Evolutionary conservation across 2,888 invertebrate genomes (phyloP).

Genomic region (Cheilosia grossa): DNA sequence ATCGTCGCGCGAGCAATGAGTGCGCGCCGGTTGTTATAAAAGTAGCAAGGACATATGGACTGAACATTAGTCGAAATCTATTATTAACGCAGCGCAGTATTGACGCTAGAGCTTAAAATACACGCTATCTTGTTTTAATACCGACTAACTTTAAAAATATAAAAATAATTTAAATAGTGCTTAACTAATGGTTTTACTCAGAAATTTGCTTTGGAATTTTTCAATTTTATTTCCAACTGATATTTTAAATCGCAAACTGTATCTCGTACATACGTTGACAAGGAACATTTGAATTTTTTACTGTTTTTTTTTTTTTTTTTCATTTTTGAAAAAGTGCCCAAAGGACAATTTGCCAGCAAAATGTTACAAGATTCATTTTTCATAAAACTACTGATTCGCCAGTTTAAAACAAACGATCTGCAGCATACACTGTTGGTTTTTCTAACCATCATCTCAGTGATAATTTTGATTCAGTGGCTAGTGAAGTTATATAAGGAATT

Average conservation of each 20-base stretch:
- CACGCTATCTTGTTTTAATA: slow-evolving; percentile 39
- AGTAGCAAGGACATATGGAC: slow-evolving; percentile 84
- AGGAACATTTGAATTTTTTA: neutral
- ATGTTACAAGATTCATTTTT: slow-evolving; percentile 81
- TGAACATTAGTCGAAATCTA: slow-evolving; percentile 83
- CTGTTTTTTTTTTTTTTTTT: too few relatives aligned
- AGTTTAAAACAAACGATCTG: slow-evolving; percentile 80
- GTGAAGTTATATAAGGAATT: slow-evolving; percentile 80
- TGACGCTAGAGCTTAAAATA: slow-evolving; percentile 67
- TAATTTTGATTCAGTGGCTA: slow-evolving; percentile 82
- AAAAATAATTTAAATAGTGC: slow-evolving; percentile 9
- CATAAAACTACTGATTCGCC: slow-evolving; percentile 80
- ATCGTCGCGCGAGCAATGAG: slow-evolving; percentile 74
- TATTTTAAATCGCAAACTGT: slow-evolving; percentile 12
- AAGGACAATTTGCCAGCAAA: slow-evolving; percentile 59
- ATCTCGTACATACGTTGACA: slow-evolving; percentile 53
- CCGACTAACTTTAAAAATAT: slow-evolving; percentile 2
- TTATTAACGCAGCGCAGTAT: slow-evolving; percentile 81
- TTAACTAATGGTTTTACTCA: slow-evolving; percentile 25
- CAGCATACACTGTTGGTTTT: slow-evolving; percentile 81
- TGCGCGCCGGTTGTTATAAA: slow-evolving; percentile 82
- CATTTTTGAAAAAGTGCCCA: slow-evolving; percentile 20
- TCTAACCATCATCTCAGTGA: slow-evolving; percentile 78
- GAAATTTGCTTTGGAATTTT: slow-evolving; percentile 11
- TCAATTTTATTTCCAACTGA: neutral